Evolutionary conservation across 1,140 invertebrate species (phyloP), one percentile per base, ranked within the genome.

Genomic region (Drosophila oshimai): DNA sequence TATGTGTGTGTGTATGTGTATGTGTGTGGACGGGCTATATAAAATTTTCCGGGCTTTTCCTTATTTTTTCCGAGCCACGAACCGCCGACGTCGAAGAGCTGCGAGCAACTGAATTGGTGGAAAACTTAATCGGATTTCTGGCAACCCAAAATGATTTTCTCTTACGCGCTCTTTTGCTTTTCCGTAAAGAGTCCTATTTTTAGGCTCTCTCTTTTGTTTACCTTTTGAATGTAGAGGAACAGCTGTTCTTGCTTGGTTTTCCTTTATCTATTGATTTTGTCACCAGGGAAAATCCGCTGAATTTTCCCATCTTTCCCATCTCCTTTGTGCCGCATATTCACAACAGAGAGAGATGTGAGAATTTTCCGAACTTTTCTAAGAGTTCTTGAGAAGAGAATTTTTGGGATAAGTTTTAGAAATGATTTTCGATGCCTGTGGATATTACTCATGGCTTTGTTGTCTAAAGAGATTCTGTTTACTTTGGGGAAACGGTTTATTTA

Each of bases 31-130:
- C 60, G 68, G 50, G 39, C 53, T 29, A 10, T 41, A 31, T 60
- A 15, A 17, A 42, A 45, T 54, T 74, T 41, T 70, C 54, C 72
- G 77, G 54, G 51, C 12, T 9, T 28, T 58, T 54, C 20, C 47
- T 58, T 65, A 51, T 61, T 42, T 65, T 55, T 61, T 42, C 70
- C 70, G 57, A 34, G 46, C 55, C 65, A 67, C 64, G 50, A 50
- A 67, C 84, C 86, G 86, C 57, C 77, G 36, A 61, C 60, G 65
- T 71, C 62, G 80, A 89, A 89, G 87, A 89, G 86, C 86, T 89
- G 86, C 86, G 86, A 73, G 41, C 58, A 68, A 89, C 86, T 89
- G 62, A 89, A 75, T 18, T 55, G 57, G 45, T 54, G 42, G 74
- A 75, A 71, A 74, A 64, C 18, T 13, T 45, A 60, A n/a, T 64